Percentiles rank a stretch among this genome's conserved stretches.
These are phyloP conservation scores for Apostichopus californicus DNA, from an alignment of 35 echinoderm and acorn worm genomes.

Conservation along the genomic window DNA sequence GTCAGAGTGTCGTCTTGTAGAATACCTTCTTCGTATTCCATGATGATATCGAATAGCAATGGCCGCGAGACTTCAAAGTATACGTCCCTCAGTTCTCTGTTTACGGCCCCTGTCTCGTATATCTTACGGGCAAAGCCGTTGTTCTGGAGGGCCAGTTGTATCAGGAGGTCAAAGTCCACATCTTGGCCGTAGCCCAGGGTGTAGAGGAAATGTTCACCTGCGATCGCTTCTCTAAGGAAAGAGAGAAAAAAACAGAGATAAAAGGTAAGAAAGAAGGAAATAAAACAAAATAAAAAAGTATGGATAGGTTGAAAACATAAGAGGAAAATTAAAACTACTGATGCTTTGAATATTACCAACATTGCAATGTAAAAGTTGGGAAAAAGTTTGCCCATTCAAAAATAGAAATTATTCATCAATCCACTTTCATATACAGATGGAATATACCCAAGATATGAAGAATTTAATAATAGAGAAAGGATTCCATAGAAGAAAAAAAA, in stretches of 20 bases:
- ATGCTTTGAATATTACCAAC: no score
- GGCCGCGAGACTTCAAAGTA: conserved; percentile 84
- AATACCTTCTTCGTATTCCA: conserved; percentile 71
- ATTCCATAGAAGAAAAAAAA: not conserved
- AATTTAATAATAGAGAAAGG: no score
- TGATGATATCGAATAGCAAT: conserved; percentile 78
- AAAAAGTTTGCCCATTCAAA: no score
- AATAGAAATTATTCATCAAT: no score
- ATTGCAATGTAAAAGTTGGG: no score
- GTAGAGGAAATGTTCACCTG: conserved; percentile 71
- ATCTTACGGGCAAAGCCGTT: conserved; percentile 78
- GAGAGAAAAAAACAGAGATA: not conserved
- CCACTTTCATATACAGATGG: no score
- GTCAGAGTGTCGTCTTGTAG: conserved; percentile 54
- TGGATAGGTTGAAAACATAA: no score
- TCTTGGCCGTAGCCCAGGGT: conserved; percentile 82
- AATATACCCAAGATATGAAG: no score
- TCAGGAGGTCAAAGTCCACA: conserved; percentile 83
- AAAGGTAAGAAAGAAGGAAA: not conserved
- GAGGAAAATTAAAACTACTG: no score
- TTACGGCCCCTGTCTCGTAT: conserved; percentile 67
- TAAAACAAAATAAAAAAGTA: no score
- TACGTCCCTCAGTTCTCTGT: conserved; percentile 69
- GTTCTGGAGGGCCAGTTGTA: conserved; percentile 76
- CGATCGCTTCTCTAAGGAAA: conserved; percentile 58